These are phyloP conservation scores for Chaunax sp. DNA, from an alignment of 2,797 vertebrate genomes.

Conservation along the genomic window DNA sequence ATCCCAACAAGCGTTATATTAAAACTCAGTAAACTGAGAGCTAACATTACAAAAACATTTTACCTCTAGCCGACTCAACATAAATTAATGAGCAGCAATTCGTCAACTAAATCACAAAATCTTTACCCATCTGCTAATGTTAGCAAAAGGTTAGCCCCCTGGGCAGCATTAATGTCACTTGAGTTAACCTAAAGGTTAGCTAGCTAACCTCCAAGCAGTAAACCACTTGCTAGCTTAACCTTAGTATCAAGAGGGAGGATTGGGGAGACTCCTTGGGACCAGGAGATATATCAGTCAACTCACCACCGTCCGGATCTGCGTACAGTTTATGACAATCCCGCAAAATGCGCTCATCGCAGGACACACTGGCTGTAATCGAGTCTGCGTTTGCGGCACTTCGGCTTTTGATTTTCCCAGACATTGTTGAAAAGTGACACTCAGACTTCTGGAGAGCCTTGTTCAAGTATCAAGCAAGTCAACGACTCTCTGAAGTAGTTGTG, in stretches of 20 bases:
- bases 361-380: constrained; percentile 73
- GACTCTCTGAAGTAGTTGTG: neutral
- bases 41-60: neutral
- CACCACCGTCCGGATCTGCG: constrained; percentile 79
- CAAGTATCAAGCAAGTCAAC: neutral
- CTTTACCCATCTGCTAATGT: constrained; percentile 12
- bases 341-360: constrained; percentile 86
- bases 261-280: fast-evolving
- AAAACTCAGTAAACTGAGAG: neutral
- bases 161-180: neutral
- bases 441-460: neutral
- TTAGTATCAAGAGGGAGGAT: fast-evolving
- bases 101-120: constrained; percentile 6
- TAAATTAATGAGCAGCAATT: neutral
- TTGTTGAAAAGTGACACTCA: constrained; percentile 32
- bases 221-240: neutral
- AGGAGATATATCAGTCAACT: constrained; percentile 30
- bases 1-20: no score
- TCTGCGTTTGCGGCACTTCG: constrained; percentile 85
- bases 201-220: neutral
- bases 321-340: constrained; percentile 88
- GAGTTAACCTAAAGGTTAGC: neutral
- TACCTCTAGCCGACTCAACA: neutral
- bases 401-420: constrained; percentile 86
- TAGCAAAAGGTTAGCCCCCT: constrained; percentile 51